Percentiles rank a stretch among this genome's conserved stretches.
Evolutionary conservation across 2,888 invertebrate species (phyloP).

Genomic region (Ommatoiulus sabulosus): DNA sequence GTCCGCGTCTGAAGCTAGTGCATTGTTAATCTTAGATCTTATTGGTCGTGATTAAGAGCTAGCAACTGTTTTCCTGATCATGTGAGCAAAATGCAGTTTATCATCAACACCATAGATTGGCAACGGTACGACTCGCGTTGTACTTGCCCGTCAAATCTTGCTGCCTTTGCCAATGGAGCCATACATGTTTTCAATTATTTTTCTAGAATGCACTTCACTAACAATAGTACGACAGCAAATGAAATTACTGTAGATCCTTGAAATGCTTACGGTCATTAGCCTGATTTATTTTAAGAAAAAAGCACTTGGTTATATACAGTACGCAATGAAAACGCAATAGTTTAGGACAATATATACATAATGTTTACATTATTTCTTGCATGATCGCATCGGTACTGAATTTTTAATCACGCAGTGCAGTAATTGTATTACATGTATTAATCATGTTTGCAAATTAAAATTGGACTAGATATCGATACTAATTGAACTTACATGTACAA

Average conservation of each 20-base stretch:
- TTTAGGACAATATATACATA: too few relatives aligned
- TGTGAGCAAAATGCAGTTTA: slow-evolving; percentile 20
- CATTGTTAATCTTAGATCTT: slow-evolving; percentile 27
- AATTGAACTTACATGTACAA: too few relatives aligned
- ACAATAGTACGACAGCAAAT: neutral
- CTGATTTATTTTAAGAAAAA: slow-evolving; percentile 13
- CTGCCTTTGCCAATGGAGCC: neutral
- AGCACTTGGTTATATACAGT: neutral
- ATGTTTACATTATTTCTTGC: neutral
- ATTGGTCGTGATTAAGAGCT: slow-evolving; percentile 47
- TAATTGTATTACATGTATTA: too few relatives aligned
- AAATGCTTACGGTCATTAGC: slow-evolving; percentile 27
- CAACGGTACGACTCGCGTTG: neutral
- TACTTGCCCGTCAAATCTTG: neutral
- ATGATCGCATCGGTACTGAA: neutral
- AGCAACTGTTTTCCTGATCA: slow-evolving; percentile 45
- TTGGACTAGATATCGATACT: too few relatives aligned
- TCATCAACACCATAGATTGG: slow-evolving; percentile 1
- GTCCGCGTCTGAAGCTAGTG: neutral
- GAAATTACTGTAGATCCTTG: neutral
- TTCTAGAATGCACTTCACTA: neutral
- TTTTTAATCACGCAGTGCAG: too few relatives aligned
- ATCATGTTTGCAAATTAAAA: too few relatives aligned
- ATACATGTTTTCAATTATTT: slow-evolving; percentile 32
- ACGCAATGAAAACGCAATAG: neutral